Percentiles rank a stretch among this genome's conserved stretches.
phyloP scores from a whole-genome alignment of 2,888 invertebrate species.

The Gymnosoma rotundatum region DNA sequence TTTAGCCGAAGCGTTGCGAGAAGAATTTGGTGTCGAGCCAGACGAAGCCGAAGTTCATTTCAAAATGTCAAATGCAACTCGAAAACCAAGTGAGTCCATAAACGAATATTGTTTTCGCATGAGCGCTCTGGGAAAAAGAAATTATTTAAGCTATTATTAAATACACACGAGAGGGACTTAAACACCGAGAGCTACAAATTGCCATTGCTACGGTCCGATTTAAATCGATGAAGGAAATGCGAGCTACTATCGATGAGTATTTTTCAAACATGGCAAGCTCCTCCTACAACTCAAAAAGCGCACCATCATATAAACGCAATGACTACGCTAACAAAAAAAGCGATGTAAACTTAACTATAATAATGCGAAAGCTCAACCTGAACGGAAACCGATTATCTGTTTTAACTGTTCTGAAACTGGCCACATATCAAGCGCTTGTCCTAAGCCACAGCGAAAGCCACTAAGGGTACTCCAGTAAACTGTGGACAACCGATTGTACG shows the following conservation, averaged over 20 bases:
- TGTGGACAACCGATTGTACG: slow-evolving; percentile 22
- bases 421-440: slow-evolving; percentile 11
- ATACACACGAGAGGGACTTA: slow-evolving; percentile 20
- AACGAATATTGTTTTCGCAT: slow-evolving; percentile 16
- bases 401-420: slow-evolving; percentile 49
- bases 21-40: slow-evolving; percentile 28
- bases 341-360: not conserved
- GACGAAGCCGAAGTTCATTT: slow-evolving; percentile 59
- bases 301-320: not conserved
- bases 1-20: slow-evolving; percentile 27
- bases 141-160: slow-evolving; percentile 39
- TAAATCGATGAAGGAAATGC: slow-evolving; percentile 54
- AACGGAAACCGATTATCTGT: slow-evolving; percentile 27
- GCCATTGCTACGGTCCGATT: slow-evolving; percentile 47
- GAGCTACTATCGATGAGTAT: slow-evolving; percentile 48
- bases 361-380: not conserved
- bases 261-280: slow-evolving; percentile 39
- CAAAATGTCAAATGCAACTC: not conserved
- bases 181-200: slow-evolving; percentile 41
- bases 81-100: no score
- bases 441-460: not conserved
- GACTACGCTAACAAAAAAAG: not conserved
- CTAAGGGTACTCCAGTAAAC: slow-evolving; percentile 26
- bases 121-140: slow-evolving; percentile 40
- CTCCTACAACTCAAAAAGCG: not conserved